Conservation (phyloP, 2,888 invertebrate genomes). For the Meghimatium bilineatum region DNA sequence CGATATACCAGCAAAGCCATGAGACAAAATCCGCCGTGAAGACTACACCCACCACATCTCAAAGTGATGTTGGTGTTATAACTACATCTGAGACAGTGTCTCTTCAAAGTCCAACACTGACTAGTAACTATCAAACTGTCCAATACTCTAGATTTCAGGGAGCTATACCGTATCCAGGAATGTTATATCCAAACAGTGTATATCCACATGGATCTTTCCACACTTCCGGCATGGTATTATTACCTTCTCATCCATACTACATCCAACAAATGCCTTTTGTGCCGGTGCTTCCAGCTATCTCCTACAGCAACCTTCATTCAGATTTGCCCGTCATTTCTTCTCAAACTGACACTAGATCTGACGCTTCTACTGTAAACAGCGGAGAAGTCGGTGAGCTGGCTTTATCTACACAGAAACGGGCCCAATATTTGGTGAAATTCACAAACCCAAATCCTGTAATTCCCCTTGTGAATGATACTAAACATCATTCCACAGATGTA, state of each 20-base stretch:
- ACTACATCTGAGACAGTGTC: background rate
- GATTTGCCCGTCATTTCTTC: background rate
- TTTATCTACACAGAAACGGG: background rate
- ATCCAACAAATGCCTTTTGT: constrained; percentile 34
- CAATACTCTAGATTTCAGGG: background rate
- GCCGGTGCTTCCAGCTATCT: background rate
- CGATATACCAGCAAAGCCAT: background rate
- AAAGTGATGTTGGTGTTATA: no score
- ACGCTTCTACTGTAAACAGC: no score
- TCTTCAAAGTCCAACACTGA: background rate
- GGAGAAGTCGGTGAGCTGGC: background rate
- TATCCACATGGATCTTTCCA: background rate
- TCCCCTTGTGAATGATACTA: no score
- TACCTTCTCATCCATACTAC: constrained; percentile 15
- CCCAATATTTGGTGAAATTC: background rate
- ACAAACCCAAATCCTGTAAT: background rate
- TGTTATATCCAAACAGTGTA: background rate
- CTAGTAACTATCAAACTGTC: background rate
- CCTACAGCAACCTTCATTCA: background rate
- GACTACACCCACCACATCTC: background rate
- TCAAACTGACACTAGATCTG: background rate
- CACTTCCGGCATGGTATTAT: background rate
- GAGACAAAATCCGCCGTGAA: background rate
- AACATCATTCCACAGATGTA: background rate
- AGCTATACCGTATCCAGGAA: background rate